Base-by-base conservation (phyloP, 2,113 vertebrate species). In the Anhinga anhinga region DNA sequence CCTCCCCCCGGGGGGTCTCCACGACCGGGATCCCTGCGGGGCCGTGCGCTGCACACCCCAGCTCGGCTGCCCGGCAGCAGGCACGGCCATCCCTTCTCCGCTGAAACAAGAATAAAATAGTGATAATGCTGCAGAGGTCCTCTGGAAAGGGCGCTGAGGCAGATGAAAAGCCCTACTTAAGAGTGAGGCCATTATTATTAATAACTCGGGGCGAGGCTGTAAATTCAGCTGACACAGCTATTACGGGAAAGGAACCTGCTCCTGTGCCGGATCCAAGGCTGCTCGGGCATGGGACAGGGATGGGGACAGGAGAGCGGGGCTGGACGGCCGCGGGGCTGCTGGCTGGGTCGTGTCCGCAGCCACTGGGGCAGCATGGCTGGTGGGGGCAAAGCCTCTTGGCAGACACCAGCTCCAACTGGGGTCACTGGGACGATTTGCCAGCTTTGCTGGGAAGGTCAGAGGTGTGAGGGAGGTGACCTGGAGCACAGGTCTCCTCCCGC, bases 161-260 rank as follows among this genome's bases (percentile, higher is more conserved):
- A 95, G 95, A 95, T 95, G 86, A 95, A 95, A 95, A 96, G 94
- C 88, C 81, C 86, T 90, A 53, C 67, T 94, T 91, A 94, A 85
- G 86, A 93, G 94, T 8, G 81, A 92, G 83, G 91, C 93, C 82
- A 88, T 97, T 95, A 94, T 96, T 96, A 93, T 95, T 95, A 97
- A 95, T 94, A 97, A 95, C 95, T 91, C 5, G 1, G 74, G 96
- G 94, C 26, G 0, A 82, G 71, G 96, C 95, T 95, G 88, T 95
- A 97, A 95, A 95, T 95, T 85, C 93, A 91, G 89, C 91, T 59
- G 55, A 73, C 93, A 66, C 62, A 82, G 89, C 89, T 91, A 47
- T 89, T 78, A 71, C 0, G 72, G 91, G 95, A 94, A 95, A 84
- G 34, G 89, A 95, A 87, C n/a, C 93, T 36, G 89, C 40, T 94